These are phyloP conservation scores for Megalopta genalis DNA, from an alignment of 1,140 invertebrate genomes.

Conservation along the genomic window DNA sequence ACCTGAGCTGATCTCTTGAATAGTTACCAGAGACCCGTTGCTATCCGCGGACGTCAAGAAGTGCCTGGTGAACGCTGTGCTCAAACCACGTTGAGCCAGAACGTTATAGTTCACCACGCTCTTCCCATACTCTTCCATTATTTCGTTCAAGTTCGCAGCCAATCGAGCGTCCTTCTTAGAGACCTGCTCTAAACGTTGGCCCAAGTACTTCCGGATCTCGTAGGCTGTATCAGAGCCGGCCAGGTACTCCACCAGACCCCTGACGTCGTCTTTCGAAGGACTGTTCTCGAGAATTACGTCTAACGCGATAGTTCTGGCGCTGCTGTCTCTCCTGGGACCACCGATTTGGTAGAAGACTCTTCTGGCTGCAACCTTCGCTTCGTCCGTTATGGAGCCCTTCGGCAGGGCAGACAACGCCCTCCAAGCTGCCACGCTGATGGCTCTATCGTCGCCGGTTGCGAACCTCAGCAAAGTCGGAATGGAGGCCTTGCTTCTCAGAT, in stretches of 20 bases:
- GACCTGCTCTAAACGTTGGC: conserved; percentile 84
- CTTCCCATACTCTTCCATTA: conserved; percentile 72
- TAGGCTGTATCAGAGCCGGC: conserved; percentile 80
- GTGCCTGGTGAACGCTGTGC: conserved; percentile 85
- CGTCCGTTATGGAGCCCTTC: conserved; percentile 69
- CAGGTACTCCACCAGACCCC: conserved; percentile 81
- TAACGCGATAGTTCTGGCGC: conserved; percentile 85
- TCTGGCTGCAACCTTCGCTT: conserved; percentile 79
- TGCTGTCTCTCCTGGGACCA: conserved; percentile 84
- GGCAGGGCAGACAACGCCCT: conserved; percentile 83
- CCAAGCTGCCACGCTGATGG: conserved; percentile 83
- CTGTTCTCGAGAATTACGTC: conserved; percentile 85
- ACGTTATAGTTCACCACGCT: conserved; percentile 85
- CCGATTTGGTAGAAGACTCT: conserved; percentile 85
- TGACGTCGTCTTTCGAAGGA: conserved; percentile 81
- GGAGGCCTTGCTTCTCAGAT: conserved; percentile 82
- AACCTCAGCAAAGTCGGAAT: conserved; percentile 82
- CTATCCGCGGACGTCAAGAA: conserved; percentile 82
- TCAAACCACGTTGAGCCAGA: conserved; percentile 85
- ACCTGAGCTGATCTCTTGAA: conserved; percentile 88
- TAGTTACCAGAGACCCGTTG: conserved; percentile 86
- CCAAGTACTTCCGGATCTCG: conserved; percentile 85
- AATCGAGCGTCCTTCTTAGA: conserved; percentile 80
- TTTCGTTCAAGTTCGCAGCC: conserved; percentile 72
- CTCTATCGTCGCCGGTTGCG: conserved; percentile 78